phyloP scores from a whole-genome alignment of 2,113 vertebrate genomes.

The Progne subis region DNA sequence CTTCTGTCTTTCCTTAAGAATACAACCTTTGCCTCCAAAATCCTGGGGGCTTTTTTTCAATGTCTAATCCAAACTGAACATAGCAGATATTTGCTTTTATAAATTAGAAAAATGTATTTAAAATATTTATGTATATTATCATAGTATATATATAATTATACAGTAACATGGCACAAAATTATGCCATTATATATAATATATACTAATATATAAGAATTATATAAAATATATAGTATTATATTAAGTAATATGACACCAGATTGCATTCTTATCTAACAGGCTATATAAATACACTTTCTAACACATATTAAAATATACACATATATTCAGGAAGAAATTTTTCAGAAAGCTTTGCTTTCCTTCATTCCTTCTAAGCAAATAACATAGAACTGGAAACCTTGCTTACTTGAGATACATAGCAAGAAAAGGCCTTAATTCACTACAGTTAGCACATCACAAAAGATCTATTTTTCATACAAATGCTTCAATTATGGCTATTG shows the following conservation, averaged over 20 bases:
- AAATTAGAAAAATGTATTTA: not conserved
- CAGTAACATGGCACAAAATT: not conserved
- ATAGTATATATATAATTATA: not conserved
- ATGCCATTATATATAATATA: too few species aligned
- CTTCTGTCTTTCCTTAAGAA: not conserved
- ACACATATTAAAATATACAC: not conserved
- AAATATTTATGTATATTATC: not conserved
- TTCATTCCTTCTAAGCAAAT: not conserved
- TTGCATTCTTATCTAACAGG: not conserved
- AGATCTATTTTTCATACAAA: not conserved
- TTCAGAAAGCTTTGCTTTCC: not conserved
- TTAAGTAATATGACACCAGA: too few species aligned
- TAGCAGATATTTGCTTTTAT: not conserved
- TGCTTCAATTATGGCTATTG: not conserved
- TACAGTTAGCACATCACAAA: not conserved
- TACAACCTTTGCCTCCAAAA: not conserved
- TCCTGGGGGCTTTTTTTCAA: accelerated
- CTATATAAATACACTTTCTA: not conserved
- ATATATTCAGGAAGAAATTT: not conserved
- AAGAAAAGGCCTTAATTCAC: not conserved
- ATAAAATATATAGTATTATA: not conserved
- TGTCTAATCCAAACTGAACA: not conserved
- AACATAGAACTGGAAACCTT: not conserved
- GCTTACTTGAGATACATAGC: not conserved
- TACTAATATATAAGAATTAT: not conserved